Conservation (phyloP, 2,113 vertebrate genomes). For the Pomatostomus ruficeps region DNA sequence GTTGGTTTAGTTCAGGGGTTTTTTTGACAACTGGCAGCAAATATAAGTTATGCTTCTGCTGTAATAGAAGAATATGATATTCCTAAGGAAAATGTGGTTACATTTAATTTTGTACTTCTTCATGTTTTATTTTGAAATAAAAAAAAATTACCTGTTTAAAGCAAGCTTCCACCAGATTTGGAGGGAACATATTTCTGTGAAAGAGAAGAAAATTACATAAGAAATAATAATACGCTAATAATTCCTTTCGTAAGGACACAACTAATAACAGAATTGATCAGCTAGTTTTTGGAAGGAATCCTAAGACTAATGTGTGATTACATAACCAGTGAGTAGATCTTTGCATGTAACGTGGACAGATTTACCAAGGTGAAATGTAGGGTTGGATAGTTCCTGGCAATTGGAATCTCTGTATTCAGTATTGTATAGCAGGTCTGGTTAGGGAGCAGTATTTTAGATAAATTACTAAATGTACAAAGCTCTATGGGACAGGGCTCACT, state of each 20-base stretch:
- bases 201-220: conserved; percentile 40
- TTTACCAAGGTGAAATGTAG: background rate
- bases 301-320: background rate
- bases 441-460: background rate
- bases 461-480: background rate
- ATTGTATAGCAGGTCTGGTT: background rate
- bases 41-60: background rate
- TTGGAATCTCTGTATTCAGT: background rate
- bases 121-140: background rate
- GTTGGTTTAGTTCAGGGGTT: fast-evolving
- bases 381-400: background rate
- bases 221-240: background rate
- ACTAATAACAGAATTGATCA: background rate
- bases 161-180: conserved; percentile 94
- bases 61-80: background rate
- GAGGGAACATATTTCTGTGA: conserved; percentile 97
- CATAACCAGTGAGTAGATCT: background rate
- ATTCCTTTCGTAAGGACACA: background rate
- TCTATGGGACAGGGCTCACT: background rate
- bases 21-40: background rate
- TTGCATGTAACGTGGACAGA: background rate
- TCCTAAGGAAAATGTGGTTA: background rate
- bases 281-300: background rate
- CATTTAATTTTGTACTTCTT: background rate
- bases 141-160: conserved; percentile 87